Evolutionary conservation across 2,888 invertebrate genomes (phyloP), one percentile per base, ranked within the genome.

Genomic region (Eulithis prunata): DNA sequence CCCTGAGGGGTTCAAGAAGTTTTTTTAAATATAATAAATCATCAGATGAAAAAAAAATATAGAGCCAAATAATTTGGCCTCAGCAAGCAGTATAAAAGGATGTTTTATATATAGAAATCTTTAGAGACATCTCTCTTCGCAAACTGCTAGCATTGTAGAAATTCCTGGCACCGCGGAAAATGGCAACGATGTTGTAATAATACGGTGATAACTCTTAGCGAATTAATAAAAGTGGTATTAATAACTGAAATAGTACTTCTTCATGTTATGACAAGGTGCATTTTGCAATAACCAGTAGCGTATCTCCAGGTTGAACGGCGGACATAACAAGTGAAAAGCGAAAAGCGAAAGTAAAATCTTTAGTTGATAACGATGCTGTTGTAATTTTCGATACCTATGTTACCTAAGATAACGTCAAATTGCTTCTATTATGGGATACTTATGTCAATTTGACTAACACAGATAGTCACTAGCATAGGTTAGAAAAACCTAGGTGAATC

Each of bases 241-340:
- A 74, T 77, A 69, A 72, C 46, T 68, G 52, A 75, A 78, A 78
- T 64, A 71, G 73, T 45, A 78, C 80, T 73, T 70, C 73, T 73
- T 75, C 62, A 14, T 69, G 59, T 71, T 69, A 75, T 68, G 70
- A 75, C 77, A 83, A 79, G 80, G 77, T 75, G 76, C 80, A 81
- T 77, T 79, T 82, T 84, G 77, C 82, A 75, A 78, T 77, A 77
- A 74, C 78, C 76, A 54, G 62, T 56, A 59, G 71, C 70, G 65
- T 63, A 65, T 66, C 72, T 70, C 55, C 64, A 73, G 73, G 76
- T 74, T 69, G 66, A 62, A 62, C 64, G 66, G 71, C 66, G 61
- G 64, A 64, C 14, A 52, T 55, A n/a, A 12, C 36, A 57, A 65
- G 45, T 6, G 49, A 3, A 5, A 41, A 56, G 58, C 51, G 28